Base-by-base conservation (phyloP, 2,888 invertebrate genomes). In the Harpagoxenus sublaevis region DNA sequence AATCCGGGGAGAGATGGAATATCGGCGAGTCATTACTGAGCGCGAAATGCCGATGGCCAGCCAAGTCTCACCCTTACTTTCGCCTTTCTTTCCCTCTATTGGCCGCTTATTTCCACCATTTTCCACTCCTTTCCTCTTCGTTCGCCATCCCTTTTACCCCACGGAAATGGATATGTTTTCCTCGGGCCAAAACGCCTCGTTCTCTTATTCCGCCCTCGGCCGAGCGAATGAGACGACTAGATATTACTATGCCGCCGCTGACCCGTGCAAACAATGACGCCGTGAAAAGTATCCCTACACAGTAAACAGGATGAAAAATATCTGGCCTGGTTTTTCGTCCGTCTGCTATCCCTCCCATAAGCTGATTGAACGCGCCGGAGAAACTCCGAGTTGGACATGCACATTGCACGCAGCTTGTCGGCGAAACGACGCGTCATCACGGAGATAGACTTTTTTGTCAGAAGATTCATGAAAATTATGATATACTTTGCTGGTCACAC, bases 181-280 rank as follows among this genome's bases (percentile, higher is more conserved):
- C 84, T 86, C 84, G 53, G 65, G 65, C 75, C 79, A 65, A 87
- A 87, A 86, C 86, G 88, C 84, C 70, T 62, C 60, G 82, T 73
- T 84, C 85, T 68, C 82, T 75, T 85, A 87, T 86, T 89, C 84
- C 85, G 15, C 70, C 78, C 83, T 70, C 78, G 63, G 48, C 28
- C 48, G 83, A 45, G 39, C 48, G 74, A 88, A 84, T 75, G 79
- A 74, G 79, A 83, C 75, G 83, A 65, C 82, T 73, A 63, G 87
- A 87, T 87, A 89, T 91, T 90, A 88, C 84, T 85, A 88, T 91
- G 86, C 87, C 82, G 79, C 51, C 85, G 87, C 74, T 88, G 90
- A 89, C 87, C 88, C 89, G 85, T 89, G 77, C 85, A 91, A 91
- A 92, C 89, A 92, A 90, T 90, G 88, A 90, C 87, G 81, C 70